Conservation (phyloP, 2,888 invertebrate species). For the Epinotia brunnichana region DNA sequence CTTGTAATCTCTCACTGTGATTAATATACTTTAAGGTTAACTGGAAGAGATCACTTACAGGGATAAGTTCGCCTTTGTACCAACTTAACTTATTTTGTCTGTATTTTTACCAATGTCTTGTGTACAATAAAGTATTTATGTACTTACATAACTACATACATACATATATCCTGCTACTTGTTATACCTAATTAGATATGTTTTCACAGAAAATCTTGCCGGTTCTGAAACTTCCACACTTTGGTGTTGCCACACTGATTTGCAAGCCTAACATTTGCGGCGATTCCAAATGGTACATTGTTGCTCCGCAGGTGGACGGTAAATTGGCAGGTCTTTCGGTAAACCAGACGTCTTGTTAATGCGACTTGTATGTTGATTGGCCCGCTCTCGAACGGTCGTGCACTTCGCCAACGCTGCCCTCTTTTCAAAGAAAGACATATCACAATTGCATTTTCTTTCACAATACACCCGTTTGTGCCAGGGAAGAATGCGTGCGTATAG, state of each 20-base stretch:
- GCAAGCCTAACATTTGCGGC: conserved; percentile 48
- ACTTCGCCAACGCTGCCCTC: conserved; percentile 1
- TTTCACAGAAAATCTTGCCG: not conserved
- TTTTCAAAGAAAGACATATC: conserved; percentile 10
- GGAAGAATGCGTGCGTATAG: not conserved
- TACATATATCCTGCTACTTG: too few species aligned
- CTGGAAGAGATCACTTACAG: too few species aligned
- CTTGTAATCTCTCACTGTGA: not conserved
- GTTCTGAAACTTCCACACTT: not conserved
- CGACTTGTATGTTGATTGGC: conserved; percentile 26
- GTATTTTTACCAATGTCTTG: too few species aligned
- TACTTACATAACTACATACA: too few species aligned
- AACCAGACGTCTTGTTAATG: conserved; percentile 26
- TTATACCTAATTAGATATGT: not conserved
- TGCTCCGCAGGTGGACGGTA: conserved; percentile 53
- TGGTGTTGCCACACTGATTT: conserved; percentile 2
- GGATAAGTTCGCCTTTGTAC: too few species aligned
- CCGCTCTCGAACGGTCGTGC: conserved; percentile 5
- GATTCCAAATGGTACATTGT: conserved; percentile 60
- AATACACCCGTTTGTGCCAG: not conserved
- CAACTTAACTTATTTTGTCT: too few species aligned
- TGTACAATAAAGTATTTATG: too few species aligned
- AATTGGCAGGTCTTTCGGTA: conserved; percentile 53
- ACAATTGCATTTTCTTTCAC: not conserved
- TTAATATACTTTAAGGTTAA: too few species aligned